A percentile compares a stretch with the other conserved stretches of the same genome.
phyloP scores from a whole-genome alignment of 2,888 invertebrate species.

The Ochropacha duplaris region DNA sequence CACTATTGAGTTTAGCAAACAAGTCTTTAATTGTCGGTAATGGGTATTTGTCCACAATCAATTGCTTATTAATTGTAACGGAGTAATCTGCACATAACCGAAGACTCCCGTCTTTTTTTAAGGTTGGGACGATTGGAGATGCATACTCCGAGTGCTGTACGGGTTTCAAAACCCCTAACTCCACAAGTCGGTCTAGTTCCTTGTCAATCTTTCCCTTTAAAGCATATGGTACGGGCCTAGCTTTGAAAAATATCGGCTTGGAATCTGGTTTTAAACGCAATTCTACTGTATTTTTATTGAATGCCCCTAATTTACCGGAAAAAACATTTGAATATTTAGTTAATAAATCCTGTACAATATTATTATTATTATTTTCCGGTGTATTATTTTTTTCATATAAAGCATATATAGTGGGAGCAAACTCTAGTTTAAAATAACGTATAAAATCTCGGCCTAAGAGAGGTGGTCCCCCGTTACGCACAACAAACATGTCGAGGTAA shows the following conservation, averaged over 20 bases:
- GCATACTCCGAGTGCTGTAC: not conserved
- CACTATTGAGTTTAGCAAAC: no score
- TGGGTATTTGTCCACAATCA: constrained; percentile 17
- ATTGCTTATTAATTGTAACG: constrained; percentile 14
- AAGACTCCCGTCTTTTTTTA: constrained; percentile 6
- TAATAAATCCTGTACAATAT: no score
- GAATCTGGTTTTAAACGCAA: not conserved
- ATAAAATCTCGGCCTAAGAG: no score
- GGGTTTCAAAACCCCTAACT: not conserved
- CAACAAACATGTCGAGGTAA: no score
- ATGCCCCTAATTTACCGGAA: not conserved
- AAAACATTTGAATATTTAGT: no score
- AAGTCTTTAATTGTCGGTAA: no score
- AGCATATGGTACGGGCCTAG: not conserved
- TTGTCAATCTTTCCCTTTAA: not conserved
- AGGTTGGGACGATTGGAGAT: not conserved
- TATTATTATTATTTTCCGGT: no score
- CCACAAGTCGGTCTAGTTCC: not conserved
- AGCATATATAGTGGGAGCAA: no score
- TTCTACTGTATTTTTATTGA: not conserved
- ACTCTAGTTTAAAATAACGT: no score
- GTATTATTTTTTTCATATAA: no score
- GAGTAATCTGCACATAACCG: constrained; percentile 11
- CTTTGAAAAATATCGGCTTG: not conserved
- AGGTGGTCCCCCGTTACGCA: no score